A percentile compares a stretch with the other conserved stretches of the same genome.
These are phyloP conservation scores for Tortrix viridana DNA, from an alignment of 2,888 invertebrate genomes.

Conservation along the genomic window DNA sequence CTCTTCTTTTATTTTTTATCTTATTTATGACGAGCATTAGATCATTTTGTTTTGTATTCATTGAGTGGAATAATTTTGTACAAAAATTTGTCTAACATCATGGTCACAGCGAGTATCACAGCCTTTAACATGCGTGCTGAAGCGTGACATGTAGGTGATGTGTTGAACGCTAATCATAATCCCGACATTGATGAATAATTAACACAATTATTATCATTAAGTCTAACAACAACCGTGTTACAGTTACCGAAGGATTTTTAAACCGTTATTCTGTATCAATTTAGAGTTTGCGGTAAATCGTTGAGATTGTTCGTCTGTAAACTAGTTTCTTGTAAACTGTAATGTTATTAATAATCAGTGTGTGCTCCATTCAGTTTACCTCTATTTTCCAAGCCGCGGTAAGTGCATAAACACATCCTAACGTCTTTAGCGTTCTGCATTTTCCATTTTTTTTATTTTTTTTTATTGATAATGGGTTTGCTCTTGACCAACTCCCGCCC, in stretches of 20 bases:
- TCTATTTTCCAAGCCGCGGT: background rate
- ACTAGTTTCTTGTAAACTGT: conserved; percentile 43
- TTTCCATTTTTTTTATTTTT: background rate
- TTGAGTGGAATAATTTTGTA: background rate
- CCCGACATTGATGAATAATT: conserved; percentile 74
- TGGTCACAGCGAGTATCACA: conserved; percentile 14
- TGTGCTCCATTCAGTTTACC: conserved; percentile 4
- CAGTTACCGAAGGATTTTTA: conserved; percentile 47
- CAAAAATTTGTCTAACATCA: background rate
- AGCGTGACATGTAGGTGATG: conserved; percentile 15
- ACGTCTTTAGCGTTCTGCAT: too few relatives aligned
- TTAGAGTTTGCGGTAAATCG: conserved; percentile 20
- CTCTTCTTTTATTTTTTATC: too few relatives aligned
- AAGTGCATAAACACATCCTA: background rate
- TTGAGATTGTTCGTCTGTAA: conserved; percentile 44
- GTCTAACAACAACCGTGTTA: conserved; percentile 44
- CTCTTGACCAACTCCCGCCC: too few relatives aligned
- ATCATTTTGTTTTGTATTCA: too few relatives aligned
- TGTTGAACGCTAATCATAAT: conserved; percentile 55
- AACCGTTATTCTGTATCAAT: conserved; percentile 51
- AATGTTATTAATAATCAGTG: conserved; percentile 36
- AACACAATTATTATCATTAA: conserved; percentile 60
- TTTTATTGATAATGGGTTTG: too few relatives aligned
- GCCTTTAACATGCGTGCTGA: conserved; percentile 9
- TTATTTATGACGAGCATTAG: too few relatives aligned